Base-by-base conservation (phyloP, 2,888 invertebrate genomes). In the Nomada fabriciana region DNA sequence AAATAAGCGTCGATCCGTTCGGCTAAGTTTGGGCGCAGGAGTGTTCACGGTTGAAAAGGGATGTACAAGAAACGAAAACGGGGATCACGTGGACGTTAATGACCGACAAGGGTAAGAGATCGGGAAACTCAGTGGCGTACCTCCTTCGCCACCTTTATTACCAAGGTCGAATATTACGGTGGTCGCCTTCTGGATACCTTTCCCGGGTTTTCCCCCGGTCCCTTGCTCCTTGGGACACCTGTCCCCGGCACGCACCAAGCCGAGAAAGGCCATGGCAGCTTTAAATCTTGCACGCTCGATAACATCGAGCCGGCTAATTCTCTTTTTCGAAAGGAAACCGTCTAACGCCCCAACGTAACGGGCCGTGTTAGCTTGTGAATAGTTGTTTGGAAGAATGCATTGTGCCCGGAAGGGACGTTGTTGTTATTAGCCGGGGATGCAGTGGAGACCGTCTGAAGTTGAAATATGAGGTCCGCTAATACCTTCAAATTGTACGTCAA, bases 161-260 rank as follows among this genome's bases (percentile, higher is more conserved):
- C 64, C 55, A 18, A 50, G 64, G 68, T 73, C 73, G 73, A 86
- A 83, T 76, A 86, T 83, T 86, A 86, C 72, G 50, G 10, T 70
- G 68, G 50, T 36, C 67, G 52, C 42, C 73, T 84, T 23, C 63
- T 55, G 65, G 3, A 61, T 80, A 71, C 15, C 50, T 68, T 55
- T 52, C 20, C 50, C 2, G 29, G 74, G 67, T 60, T 80, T 73
- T 74, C 23, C 70, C 73, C 36, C 67, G 47, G 69, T 2, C n/a
- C 59, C 13, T 2, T 43, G 29, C 15, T 18, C 18, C 50, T 42
- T 11, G 43, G 52, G 53, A 85, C 86, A 80, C 72, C 76, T 86
- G 83, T 85, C 80, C 76, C 42, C 10, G 76, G 36, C 70, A 60
- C 80, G 75, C 59, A 81, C 71, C 52, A 10, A 59, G 18, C 25